Percentiles rank a stretch among this genome's conserved stretches.
phyloP scores from a whole-genome alignment of 2,113 vertebrate species.

The Sorex fumeus region DNA sequence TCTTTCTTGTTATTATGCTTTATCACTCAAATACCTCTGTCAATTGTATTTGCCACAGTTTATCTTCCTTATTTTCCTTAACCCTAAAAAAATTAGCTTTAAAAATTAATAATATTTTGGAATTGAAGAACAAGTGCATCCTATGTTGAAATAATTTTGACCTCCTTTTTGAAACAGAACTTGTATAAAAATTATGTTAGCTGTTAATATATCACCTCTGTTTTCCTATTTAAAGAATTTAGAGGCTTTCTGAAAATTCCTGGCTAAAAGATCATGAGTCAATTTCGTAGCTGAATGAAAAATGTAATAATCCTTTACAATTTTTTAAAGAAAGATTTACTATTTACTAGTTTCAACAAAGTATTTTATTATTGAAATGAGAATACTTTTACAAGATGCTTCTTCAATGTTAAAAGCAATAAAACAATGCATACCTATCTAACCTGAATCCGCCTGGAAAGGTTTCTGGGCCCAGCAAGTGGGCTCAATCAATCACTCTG shows the following conservation, averaged over 20 bases:
- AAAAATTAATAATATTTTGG: background rate
- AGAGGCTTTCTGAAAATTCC: background rate
- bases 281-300: background rate
- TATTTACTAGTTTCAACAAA: constrained; percentile 13
- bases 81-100: background rate
- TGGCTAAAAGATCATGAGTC: background rate
- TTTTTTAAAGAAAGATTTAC: background rate
- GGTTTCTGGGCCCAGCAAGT: too few relatives aligned
- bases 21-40: background rate
- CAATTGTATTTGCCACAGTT: background rate
- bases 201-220: background rate
- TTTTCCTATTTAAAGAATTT: constrained; percentile 24
- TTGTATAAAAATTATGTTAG: background rate
- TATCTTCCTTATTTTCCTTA: constrained; percentile 11
- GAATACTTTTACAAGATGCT: background rate
- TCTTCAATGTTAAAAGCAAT: too few relatives aligned
- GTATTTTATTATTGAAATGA: constrained; percentile 8
- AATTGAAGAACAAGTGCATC: background rate
- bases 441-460: too few relatives aligned
- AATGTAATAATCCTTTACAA: constrained; percentile 10
- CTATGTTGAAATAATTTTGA: background rate
- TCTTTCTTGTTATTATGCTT: background rate
- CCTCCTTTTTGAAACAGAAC: background rate
- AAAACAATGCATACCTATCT: too few relatives aligned
- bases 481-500: too few relatives aligned